Evolutionary conservation across 2,888 invertebrate genomes (phyloP).

Genomic region (Auanema sp.): DNA sequence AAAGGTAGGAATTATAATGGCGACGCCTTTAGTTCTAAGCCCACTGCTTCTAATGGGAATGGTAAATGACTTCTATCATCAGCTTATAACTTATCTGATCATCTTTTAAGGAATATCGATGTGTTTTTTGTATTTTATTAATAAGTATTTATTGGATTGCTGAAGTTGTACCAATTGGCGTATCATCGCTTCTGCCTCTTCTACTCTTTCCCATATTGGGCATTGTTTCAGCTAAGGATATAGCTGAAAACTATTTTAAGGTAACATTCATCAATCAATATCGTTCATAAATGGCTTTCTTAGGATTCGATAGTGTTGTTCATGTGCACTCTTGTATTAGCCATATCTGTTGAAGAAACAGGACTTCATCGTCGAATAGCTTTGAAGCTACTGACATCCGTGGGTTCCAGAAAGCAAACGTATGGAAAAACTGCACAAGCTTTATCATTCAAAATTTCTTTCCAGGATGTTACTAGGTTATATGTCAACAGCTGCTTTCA

Average conservation of each 20-base stretch:
- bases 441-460: constrained; percentile 6
- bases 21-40: no score
- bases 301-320: constrained; percentile 40
- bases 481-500: constrained; percentile 38
- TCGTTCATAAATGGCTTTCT: no score
- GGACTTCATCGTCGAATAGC: constrained; percentile 40
- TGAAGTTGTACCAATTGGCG: constrained; percentile 41
- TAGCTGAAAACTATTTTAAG: constrained; percentile 30
- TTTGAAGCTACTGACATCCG: constrained; percentile 32
- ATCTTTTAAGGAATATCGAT: constrained; percentile 37
- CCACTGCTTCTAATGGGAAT: no score
- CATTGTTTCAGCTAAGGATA: constrained; percentile 34
- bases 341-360: constrained; percentile 42
- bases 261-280: constrained; percentile 10
- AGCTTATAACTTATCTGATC: no score
- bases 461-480: constrained; percentile 41
- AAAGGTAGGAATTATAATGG: no score
- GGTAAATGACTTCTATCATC: background rate
- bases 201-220: constrained; percentile 46
- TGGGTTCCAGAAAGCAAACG: constrained; percentile 29
- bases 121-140: constrained; percentile 38
- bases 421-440: background rate
- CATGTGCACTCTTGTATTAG: constrained; percentile 38
- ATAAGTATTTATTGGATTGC: constrained; percentile 42
- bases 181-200: constrained; percentile 45